Percentiles rank a stretch among this genome's conserved stretches.
phyloP scores from a whole-genome alignment of 2,113 vertebrate genomes.

The Scopus umbretta region DNA sequence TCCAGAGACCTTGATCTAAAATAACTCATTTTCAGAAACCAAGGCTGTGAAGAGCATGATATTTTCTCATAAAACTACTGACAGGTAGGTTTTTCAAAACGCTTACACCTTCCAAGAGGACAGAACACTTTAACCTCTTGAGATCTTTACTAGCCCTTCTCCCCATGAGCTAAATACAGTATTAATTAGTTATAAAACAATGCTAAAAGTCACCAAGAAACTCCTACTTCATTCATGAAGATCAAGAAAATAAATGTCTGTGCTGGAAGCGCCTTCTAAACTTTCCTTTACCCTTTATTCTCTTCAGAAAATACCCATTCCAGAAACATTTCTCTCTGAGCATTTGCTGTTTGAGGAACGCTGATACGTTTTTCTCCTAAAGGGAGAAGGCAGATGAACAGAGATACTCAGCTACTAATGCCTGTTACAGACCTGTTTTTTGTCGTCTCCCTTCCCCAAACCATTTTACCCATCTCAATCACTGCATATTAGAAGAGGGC shows the following conservation, averaged over 20 bases:
- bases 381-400: neutral
- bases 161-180: neutral
- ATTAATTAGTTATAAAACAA: neutral
- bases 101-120: fast-evolving
- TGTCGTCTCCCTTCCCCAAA: neutral
- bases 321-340: too few species aligned
- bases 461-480: neutral
- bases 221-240: neutral
- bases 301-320: too few species aligned
- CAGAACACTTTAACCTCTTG: neutral
- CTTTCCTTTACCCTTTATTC: neutral
- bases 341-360: neutral
- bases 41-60: neutral
- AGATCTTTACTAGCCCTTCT: neutral
- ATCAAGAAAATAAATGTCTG: neutral
- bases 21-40: neutral
- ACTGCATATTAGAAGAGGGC: neutral
- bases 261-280: neutral
- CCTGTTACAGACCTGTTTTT: neutral
- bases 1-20: neutral
- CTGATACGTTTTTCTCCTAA: neutral
- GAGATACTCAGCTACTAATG: neutral
- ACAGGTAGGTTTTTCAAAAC: neutral
- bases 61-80: neutral
- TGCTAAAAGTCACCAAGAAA: neutral